phyloP scores from a whole-genome alignment of 2,888 invertebrate species.

The Bhutanitis thaidina region DNA sequence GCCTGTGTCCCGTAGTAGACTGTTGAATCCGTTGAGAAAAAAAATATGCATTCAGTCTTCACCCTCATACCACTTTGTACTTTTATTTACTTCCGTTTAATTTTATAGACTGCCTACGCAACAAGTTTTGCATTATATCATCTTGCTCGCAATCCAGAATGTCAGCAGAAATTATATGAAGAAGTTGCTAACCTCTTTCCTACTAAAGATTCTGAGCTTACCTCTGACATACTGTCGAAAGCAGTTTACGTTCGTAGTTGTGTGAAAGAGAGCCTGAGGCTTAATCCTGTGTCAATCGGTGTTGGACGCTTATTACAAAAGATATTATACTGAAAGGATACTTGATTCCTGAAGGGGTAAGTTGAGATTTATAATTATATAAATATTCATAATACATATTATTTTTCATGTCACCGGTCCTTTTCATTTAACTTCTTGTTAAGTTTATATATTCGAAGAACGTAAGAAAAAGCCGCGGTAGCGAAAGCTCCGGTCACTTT shows the following conservation, averaged over 20 bases:
- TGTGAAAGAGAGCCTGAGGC: slow-evolving; percentile 90
- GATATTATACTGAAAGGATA: slow-evolving; percentile 86
- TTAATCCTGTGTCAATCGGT: slow-evolving; percentile 92
- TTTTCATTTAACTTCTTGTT: no score
- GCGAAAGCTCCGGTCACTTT: no score
- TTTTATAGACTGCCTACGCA: slow-evolving; percentile 86
- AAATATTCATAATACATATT: neutral
- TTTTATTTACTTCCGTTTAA: neutral
- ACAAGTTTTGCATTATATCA: slow-evolving; percentile 89
- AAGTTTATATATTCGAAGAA: no score
- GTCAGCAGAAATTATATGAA: slow-evolving; percentile 83
- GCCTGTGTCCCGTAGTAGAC: no score
- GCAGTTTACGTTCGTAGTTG: slow-evolving; percentile 88
- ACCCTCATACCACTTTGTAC: no score
- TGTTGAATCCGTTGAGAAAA: no score
- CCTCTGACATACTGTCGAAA: slow-evolving; percentile 76
- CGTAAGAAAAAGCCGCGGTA: no score
- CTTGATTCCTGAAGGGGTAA: slow-evolving; percentile 87
- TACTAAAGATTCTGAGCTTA: slow-evolving; percentile 67
- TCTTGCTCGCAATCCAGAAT: slow-evolving; percentile 83
- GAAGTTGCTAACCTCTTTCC: slow-evolving; percentile 82
- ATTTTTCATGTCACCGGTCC: no score
- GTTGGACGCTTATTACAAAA: slow-evolving; percentile 86
- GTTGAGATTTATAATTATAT: slow-evolving; percentile 27
- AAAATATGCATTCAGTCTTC: no score